These are phyloP conservation scores for Hyles lineata DNA, from an alignment of 2,888 invertebrate species.

Conservation along the genomic window DNA sequence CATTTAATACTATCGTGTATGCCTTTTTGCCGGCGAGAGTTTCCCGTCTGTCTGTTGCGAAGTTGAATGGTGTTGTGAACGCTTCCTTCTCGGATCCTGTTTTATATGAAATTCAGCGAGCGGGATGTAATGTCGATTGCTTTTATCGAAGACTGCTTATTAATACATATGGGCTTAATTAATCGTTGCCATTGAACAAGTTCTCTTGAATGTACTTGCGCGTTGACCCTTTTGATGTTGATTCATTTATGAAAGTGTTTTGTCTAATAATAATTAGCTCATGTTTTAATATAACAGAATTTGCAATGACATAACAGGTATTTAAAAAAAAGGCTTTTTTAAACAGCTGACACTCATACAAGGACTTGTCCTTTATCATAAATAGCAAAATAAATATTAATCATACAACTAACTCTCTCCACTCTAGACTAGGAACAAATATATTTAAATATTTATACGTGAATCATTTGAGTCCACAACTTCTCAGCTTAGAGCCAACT, in stretches of 20 bases:
- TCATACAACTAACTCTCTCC: too few species aligned
- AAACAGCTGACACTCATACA: too few species aligned
- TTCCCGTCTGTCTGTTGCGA: neutral
- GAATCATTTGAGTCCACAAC: too few species aligned
- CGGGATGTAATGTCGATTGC: constrained; percentile 1
- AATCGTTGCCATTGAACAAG: neutral
- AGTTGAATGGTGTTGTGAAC: neutral
- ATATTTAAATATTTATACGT: too few species aligned
- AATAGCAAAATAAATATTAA: too few species aligned
- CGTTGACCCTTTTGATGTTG: neutral
- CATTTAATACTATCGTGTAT: constrained; percentile 1
- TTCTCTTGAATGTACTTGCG: neutral
- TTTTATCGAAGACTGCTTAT: constrained; percentile 7
- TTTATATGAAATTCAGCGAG: constrained; percentile 6
- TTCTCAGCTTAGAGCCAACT: too few species aligned
- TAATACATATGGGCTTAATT: neutral
- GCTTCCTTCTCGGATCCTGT: constrained; percentile 6
- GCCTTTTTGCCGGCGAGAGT: neutral
- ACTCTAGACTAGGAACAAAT: too few species aligned
- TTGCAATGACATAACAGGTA: too few species aligned
- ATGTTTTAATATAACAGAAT: too few species aligned
- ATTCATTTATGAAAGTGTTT: neutral
- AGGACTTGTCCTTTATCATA: too few species aligned
- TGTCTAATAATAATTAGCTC: too few species aligned
- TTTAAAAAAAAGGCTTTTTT: too few species aligned